Evolutionary conservation across 2,797 vertebrate species (phyloP).

Genomic region (Manis javanica): DNA sequence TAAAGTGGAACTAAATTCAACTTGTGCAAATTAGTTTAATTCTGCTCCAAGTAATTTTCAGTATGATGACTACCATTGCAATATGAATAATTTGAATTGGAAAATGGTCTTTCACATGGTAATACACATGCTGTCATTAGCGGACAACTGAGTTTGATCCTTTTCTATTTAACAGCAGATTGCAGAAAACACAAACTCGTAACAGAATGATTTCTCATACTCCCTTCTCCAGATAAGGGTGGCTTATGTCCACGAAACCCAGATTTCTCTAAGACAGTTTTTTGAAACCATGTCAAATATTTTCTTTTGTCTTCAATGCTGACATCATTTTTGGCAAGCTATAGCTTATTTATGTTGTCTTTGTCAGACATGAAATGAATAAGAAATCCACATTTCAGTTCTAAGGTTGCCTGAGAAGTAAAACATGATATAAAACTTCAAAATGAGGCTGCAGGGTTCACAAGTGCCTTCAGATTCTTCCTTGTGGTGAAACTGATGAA

Average conservation of each 20-base stretch:
- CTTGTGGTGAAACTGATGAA: neutral
- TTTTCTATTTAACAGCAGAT: conserved; percentile 25
- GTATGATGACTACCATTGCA: neutral
- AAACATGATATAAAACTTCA: no score
- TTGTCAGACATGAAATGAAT: conserved; percentile 32
- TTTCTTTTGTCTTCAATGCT: conserved; percentile 65
- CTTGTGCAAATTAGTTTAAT: neutral
- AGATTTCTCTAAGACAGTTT: conserved; percentile 54
- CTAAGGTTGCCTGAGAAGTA: conserved; percentile 18
- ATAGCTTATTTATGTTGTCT: conserved; percentile 40
- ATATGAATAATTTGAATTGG: neutral
- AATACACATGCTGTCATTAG: neutral
- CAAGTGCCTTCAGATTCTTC: conserved; percentile 2
- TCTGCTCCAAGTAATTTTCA: neutral
- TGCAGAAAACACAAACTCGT: conserved; percentile 1
- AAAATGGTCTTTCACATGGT: neutral
- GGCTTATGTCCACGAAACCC: conserved; percentile 47
- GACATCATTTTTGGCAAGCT: conserved; percentile 77
- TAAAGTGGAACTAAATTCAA: neutral
- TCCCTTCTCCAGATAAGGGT: conserved; percentile 45
- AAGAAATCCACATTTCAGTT: conserved; percentile 44
- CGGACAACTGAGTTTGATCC: neutral
- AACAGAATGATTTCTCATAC: neutral
- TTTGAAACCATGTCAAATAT: conserved; percentile 70
- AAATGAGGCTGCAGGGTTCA: neutral